Evolutionary conservation across 2,888 invertebrate species (phyloP).

Genomic region (Phortica okadai): DNA sequence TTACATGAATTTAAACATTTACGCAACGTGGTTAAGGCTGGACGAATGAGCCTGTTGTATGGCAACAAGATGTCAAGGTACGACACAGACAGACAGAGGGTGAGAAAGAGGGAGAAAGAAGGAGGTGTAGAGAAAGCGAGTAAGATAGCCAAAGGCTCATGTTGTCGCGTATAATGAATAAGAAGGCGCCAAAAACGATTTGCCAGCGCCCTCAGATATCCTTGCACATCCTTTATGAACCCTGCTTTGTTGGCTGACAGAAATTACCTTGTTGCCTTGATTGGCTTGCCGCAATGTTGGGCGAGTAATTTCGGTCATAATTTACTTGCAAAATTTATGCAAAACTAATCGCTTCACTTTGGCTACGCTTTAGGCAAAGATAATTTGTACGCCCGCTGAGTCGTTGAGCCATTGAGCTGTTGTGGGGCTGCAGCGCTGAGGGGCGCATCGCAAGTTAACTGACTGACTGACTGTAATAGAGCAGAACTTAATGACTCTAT

Average conservation of each 20-base stretch:
- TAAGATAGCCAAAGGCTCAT: neutral
- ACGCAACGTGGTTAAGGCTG: neutral
- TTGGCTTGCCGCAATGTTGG: neutral
- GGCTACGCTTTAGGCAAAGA: neutral
- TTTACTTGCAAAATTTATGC: conserved; percentile 16
- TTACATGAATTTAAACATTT: conserved; percentile 17
- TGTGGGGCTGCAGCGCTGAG: no score
- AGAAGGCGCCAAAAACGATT: no score
- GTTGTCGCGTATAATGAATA: no score
- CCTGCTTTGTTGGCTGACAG: neutral
- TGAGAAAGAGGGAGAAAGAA: neutral
- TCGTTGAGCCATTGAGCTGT: no score
- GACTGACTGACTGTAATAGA: neutral
- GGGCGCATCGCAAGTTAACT: no score
- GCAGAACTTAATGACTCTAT: conserved; percentile 35
- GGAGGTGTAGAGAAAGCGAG: neutral
- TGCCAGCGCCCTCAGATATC: neutral
- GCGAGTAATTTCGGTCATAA: neutral
- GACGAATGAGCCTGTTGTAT: no score
- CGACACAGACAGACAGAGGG: no score
- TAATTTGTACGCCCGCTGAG: no score
- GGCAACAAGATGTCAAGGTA: neutral
- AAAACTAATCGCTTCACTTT: conserved; percentile 14
- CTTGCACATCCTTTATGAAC: neutral
- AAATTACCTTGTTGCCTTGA: neutral